A percentile compares a stretch with the other conserved stretches of the same genome.
Conservation (phyloP, 2,113 vertebrate genomes). For the Hyperopisus bebe region DNA sequence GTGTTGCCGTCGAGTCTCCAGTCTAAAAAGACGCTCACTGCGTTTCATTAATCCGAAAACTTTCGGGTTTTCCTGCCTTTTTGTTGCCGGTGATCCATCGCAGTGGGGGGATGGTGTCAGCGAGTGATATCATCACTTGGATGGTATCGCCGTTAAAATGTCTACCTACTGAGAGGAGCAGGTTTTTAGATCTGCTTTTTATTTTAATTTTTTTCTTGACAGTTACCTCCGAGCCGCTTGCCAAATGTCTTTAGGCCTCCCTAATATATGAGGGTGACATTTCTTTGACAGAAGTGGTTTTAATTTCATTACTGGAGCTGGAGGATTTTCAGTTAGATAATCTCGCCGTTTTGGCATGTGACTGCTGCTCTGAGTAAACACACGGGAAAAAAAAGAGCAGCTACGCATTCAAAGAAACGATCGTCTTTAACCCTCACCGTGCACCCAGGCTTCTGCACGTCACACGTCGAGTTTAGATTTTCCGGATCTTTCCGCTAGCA, state of each 20-base stretch:
- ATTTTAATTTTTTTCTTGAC: neutral
- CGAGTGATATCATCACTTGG: neutral
- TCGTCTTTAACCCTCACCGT: neutral
- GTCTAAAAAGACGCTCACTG: neutral
- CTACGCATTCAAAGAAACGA: neutral
- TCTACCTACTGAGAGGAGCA: neutral
- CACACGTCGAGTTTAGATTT: neutral
- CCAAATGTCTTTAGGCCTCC: constrained; percentile 5
- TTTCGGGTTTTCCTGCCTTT: neutral
- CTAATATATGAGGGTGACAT: neutral
- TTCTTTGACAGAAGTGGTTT: neutral
- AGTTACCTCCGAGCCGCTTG: neutral
- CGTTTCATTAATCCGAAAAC: neutral
- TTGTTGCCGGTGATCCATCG: neutral
- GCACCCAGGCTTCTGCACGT: no score
- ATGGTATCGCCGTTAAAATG: neutral
- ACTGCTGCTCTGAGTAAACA: neutral
- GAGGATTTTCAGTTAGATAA: neutral
- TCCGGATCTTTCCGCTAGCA: neutral
- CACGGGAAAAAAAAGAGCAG: neutral
- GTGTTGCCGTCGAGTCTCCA: neutral
- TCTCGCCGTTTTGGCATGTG: neutral
- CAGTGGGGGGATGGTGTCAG: neutral
- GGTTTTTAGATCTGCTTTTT: neutral
- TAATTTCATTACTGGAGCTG: neutral